A percentile compares a stretch with the other conserved stretches of the same genome.
Conservation (phyloP, 64 coral and sea anemone species). For the Pachyseris speciosa region DNA sequence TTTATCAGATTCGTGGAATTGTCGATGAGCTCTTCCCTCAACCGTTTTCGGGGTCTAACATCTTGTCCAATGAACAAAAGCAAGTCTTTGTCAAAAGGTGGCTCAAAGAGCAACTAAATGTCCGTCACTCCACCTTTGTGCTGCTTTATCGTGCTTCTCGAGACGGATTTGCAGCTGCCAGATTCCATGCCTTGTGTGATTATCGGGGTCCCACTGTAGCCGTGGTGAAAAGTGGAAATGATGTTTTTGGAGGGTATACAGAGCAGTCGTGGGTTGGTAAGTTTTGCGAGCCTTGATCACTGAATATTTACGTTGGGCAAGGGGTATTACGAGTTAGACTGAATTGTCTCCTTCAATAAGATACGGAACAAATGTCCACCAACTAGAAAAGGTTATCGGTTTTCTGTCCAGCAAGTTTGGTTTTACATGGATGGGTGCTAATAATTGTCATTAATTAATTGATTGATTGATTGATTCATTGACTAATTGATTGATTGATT, state of each 20-base stretch:
- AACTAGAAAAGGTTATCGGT: no score
- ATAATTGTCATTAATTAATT: no score
- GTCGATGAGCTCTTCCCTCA: neutral
- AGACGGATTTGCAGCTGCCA: neutral
- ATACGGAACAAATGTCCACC: no score
- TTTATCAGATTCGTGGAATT: constrained; percentile 40
- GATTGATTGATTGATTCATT: no score
- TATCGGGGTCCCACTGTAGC: constrained; percentile 58
- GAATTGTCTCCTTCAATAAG: no score
- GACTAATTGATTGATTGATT: no score
- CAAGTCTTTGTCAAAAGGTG: neutral
- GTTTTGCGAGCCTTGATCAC: neutral
- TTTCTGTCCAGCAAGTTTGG: no score
- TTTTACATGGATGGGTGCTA: no score
- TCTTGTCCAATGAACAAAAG: neutral
- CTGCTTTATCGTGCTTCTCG: neutral
- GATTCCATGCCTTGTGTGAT: constrained; percentile 50
- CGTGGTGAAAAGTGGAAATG: constrained; percentile 54
- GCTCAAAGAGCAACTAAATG: neutral
- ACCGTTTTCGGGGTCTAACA: neutral
- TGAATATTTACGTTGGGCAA: no score
- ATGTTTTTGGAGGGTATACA: constrained; percentile 69
- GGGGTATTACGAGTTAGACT: no score
- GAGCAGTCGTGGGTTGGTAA: constrained; percentile 2
- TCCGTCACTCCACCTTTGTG: neutral